Conservation (phyloP, 2,113 vertebrate genomes). For the Charadrius vociferus region DNA sequence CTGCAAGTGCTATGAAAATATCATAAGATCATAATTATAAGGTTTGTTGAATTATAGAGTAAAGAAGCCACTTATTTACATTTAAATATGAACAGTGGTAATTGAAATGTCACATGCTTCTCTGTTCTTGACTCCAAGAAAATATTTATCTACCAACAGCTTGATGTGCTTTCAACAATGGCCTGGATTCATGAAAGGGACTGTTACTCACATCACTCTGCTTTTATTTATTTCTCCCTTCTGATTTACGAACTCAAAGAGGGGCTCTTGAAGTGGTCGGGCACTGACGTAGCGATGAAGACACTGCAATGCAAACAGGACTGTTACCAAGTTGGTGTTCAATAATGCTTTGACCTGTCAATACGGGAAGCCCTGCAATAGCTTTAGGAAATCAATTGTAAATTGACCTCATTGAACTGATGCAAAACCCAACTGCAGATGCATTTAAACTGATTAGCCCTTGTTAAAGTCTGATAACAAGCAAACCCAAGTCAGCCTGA, state of each 20-base stretch:
- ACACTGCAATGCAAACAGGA: background rate
- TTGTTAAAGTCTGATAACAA: background rate
- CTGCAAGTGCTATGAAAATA: conserved; percentile 64
- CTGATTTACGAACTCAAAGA: background rate
- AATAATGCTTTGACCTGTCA: background rate
- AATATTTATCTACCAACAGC: conserved; percentile 62
- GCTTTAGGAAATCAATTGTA: background rate
- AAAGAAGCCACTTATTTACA: conserved; percentile 68
- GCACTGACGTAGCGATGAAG: background rate
- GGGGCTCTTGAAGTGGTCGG: background rate
- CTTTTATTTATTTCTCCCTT: background rate
- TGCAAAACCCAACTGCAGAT: background rate
- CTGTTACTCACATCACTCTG: background rate
- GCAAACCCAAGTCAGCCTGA: background rate
- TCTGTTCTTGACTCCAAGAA: conserved; percentile 57
- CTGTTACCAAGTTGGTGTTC: background rate
- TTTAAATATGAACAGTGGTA: conserved; percentile 62
- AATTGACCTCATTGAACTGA: background rate
- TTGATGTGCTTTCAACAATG: conserved; percentile 25
- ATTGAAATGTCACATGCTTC: conserved; percentile 45
- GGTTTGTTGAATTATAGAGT: conserved; percentile 67
- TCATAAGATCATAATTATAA: conserved; percentile 67
- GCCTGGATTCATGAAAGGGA: conserved; percentile 9
- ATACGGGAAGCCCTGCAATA: background rate
- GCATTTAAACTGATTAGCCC: background rate